phyloP scores from a whole-genome alignment of 2,113 vertebrate genomes.

The Notechis scutatus region DNA sequence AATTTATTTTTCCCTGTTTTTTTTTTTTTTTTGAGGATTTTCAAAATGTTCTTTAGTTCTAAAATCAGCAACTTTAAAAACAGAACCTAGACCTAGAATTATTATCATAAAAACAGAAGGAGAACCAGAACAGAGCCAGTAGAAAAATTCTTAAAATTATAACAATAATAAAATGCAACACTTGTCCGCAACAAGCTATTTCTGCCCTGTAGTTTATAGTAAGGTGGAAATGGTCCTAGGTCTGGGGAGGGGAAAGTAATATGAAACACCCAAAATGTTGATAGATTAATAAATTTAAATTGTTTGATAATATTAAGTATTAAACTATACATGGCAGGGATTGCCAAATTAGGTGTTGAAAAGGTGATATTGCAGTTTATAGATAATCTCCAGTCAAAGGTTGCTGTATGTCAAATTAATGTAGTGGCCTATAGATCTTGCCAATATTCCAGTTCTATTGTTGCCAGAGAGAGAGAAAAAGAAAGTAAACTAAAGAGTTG shows the following conservation, averaged over 20 bases:
- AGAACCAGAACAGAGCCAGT: neutral
- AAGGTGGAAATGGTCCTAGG: neutral
- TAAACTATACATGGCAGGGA: neutral
- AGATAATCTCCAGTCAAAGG: neutral
- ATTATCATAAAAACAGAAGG: neutral
- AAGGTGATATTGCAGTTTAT: neutral
- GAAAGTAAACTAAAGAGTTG: too few species aligned
- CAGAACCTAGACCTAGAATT: neutral
- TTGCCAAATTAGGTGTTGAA: neutral
- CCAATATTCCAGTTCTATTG: neutral
- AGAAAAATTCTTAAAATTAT: neutral
- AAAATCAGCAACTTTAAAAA: neutral
- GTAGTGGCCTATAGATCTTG: neutral
- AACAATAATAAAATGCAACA: neutral
- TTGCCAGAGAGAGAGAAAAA: neutral
- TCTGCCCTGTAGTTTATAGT: neutral
- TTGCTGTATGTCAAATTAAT: neutral
- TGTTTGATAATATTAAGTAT: neutral
- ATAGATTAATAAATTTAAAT: neutral
- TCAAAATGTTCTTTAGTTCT: neutral
- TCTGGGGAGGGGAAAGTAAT: neutral
- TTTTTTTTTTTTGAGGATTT: neutral
- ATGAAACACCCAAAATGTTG: neutral
- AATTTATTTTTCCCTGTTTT: neutral
- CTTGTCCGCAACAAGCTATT: neutral